Evolutionary conservation across 2,888 invertebrate genomes (phyloP).

Genomic region (Drosophila ezoana): DNA sequence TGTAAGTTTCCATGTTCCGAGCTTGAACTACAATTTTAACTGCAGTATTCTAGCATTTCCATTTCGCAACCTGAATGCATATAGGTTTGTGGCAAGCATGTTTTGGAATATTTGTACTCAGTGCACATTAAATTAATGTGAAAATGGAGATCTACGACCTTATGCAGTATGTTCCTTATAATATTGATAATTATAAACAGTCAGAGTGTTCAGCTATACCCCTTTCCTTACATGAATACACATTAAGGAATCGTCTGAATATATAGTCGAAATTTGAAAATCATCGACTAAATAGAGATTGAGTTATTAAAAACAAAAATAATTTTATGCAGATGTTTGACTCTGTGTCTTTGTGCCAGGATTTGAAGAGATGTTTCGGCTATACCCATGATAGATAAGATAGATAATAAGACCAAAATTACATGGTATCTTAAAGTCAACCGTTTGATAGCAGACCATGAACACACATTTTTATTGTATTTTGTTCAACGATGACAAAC

Average conservation of each 20-base stretch:
- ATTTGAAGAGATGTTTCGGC: background rate
- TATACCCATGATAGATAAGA: background rate
- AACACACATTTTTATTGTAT: background rate
- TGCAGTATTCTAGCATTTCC: constrained; percentile 46
- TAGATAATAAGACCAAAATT: background rate
- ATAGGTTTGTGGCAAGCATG: constrained; percentile 1
- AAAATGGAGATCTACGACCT: constrained; percentile 7
- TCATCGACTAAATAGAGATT: too few species aligned
- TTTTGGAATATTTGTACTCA: constrained; percentile 24
- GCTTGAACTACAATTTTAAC: constrained; percentile 31
- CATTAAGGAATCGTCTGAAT: too few species aligned
- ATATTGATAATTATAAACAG: constrained; percentile 6
- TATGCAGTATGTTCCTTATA: constrained; percentile 5
- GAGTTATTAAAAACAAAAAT: too few species aligned
- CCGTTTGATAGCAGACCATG: background rate
- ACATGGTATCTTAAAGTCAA: constrained; percentile 25
- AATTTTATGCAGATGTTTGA: background rate
- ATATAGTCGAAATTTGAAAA: too few species aligned
- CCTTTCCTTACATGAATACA: background rate
- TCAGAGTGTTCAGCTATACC: constrained; percentile 1
- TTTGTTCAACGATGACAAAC: constrained; percentile 45
- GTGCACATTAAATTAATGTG: constrained; percentile 25
- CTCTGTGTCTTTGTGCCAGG: too few species aligned
- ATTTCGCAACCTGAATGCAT: constrained; percentile 27
- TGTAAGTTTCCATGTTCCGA: constrained; percentile 49